Evolutionary conservation across 2,888 invertebrate species (phyloP), one percentile per base, ranked within the genome.

Genomic region (Encarsia formosa): DNA sequence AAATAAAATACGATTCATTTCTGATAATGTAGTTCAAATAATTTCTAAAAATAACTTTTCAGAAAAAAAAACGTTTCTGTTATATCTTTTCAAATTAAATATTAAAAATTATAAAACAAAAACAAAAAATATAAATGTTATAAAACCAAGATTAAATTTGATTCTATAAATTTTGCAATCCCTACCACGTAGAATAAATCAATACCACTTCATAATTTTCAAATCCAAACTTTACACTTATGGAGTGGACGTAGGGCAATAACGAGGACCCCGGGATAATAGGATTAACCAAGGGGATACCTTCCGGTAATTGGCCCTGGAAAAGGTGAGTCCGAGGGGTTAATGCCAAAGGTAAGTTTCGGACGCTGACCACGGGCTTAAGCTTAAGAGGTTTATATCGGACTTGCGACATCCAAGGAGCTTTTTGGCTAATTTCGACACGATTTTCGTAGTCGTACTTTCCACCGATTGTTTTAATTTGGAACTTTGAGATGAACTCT

Each of bases 211-310:
- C 26, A 26, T 8, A 26, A 26, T 1, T 1, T 1, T 8, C 11
- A 11, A 26, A 26, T 1, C 11, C 11, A 8, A 26, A 8, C 26
- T 11, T 1, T 26, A 26, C 26, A 26, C 6, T 8, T 26, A 26
- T 26, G 26, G n/a, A n/a, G n/a, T n/a, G n/a, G n/a, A n/a, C n/a
- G n/a, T n/a, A n/a, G n/a, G n/a, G 65, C 67, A 71, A 73, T 74
- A 73, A 73, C 71, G 71, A 73, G 73, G 70, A 71, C 71, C 67
- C 66, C 64, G 32, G 58, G 49, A 61, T 73, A 73, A 73, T 73
- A 71, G 73, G 73, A 73, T 73, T 73, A n/a, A 73, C 2, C 22
- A 3, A 22, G 5, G 24, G 22, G 4, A 13, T 34, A 20, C 22
- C 4, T 2, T n/a, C 19, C 8, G 16, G 20, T 73, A 74, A 74